Conservation (phyloP, 2,888 invertebrate genomes). For the Lasioglossum morio region DNA sequence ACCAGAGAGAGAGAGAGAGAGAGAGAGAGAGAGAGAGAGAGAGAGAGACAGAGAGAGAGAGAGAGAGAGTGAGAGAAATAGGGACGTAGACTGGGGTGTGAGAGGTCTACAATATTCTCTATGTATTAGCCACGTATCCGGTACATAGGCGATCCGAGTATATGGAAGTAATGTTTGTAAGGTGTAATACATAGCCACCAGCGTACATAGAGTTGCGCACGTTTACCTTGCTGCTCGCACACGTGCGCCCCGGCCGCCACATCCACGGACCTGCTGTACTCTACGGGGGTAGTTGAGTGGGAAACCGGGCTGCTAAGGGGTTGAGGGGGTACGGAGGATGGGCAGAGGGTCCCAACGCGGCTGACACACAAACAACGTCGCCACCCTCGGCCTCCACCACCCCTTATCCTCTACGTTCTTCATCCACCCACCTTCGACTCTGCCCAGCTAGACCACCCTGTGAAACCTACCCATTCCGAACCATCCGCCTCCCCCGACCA, state of each 20-base stretch:
- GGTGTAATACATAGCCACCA: conserved; percentile 73
- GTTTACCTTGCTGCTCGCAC: conserved; percentile 49
- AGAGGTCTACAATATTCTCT: conserved; percentile 77
- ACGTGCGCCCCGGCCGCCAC: conserved; percentile 61
- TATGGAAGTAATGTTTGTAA: conserved; percentile 76
- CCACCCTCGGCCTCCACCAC: conserved; percentile 61
- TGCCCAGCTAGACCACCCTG: conserved; percentile 70
- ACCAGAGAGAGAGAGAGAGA: background rate
- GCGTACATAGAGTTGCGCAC: conserved; percentile 65
- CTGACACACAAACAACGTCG: conserved; percentile 84
- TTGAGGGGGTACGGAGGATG: conserved; percentile 55
- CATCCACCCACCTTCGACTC: conserved; percentile 71
- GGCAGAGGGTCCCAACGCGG: conserved; percentile 82
- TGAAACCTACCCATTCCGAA: conserved; percentile 47
- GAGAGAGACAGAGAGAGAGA: background rate
- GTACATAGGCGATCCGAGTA: conserved; percentile 71
- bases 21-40: background rate
- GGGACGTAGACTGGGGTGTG: conserved; percentile 21
- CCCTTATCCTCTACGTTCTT: conserved; percentile 58
- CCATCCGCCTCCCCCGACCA: conserved; percentile 70
- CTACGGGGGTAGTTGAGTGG: conserved; percentile 75
- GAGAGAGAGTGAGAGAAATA: background rate
- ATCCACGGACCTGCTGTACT: conserved; percentile 66
- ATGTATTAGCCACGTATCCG: conserved; percentile 79
- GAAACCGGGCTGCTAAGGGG: conserved; percentile 68